Percentiles rank a stretch among this genome's conserved stretches.
phyloP scores from a whole-genome alignment of 2,888 invertebrate genomes.

The Glaucopsyche alexis region DNA sequence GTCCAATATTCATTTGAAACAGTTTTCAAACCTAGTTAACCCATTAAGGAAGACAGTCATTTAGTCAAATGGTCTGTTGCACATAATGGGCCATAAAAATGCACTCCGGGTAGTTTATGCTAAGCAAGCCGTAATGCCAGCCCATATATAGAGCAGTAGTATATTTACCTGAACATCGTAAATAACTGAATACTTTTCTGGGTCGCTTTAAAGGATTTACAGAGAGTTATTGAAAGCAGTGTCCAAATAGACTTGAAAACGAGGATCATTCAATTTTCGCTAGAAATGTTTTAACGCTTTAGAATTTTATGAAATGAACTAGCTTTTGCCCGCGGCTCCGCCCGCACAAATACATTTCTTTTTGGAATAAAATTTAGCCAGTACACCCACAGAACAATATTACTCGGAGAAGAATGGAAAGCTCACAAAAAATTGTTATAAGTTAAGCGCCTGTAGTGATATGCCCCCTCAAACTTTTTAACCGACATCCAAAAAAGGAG shows the following conservation, averaged over 20 bases:
- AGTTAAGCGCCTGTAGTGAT: too few relatives aligned
- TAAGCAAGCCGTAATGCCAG: slow-evolving; percentile 2
- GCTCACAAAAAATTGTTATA: too few relatives aligned
- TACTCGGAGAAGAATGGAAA: too few relatives aligned
- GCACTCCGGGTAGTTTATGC: slow-evolving; percentile 21
- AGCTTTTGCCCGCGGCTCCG: too few relatives aligned
- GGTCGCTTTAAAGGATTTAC: not conserved
- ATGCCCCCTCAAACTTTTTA: too few relatives aligned
- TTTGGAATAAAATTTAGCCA: too few relatives aligned
- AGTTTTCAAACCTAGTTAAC: slow-evolving; percentile 9
- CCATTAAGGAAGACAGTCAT: slow-evolving; percentile 12
- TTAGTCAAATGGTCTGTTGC: slow-evolving; percentile 13
- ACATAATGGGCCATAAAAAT: slow-evolving; percentile 23
- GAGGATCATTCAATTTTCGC: not conserved
- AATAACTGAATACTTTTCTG: slow-evolving; percentile 8
- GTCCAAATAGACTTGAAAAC: not conserved
- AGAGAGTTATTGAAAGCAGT: slow-evolving; percentile 13
- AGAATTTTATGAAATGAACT: too few relatives aligned
- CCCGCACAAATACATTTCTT: too few relatives aligned
- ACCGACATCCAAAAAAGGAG: too few relatives aligned
- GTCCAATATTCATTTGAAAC: not conserved
- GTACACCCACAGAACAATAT: too few relatives aligned
- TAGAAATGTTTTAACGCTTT: too few relatives aligned
- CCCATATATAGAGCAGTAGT: not conserved
- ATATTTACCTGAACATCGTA: slow-evolving; percentile 11